phyloP scores from a whole-genome alignment of 2,113 vertebrate genomes.

The Scomber colias region DNA sequence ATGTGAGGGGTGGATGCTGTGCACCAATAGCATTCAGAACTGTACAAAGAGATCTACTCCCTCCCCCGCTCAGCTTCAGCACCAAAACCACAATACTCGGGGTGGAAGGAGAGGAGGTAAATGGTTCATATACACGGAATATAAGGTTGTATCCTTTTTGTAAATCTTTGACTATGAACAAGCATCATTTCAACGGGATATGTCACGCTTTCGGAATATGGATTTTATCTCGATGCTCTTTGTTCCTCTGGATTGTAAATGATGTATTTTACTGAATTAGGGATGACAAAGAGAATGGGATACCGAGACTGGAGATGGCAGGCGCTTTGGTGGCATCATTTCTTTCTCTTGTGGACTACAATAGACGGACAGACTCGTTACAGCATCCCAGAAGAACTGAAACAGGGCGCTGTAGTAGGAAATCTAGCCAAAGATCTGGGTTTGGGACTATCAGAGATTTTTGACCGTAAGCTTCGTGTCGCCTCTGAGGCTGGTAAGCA shows the following conservation, averaged over 20 bases:
- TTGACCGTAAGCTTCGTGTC: conserved; percentile 83
- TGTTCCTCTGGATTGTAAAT: conserved; percentile 34
- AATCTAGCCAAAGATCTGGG: conserved; percentile 89
- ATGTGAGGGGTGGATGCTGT: conserved; percentile 49
- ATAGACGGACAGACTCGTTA: conserved; percentile 83
- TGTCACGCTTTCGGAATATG: conserved; percentile 11
- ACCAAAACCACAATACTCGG: conserved; percentile 43
- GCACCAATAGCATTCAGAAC: conserved; percentile 71
- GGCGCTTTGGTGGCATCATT: conserved; percentile 78
- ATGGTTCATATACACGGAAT: background rate
- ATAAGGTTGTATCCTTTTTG: background rate
- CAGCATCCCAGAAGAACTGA: conserved; percentile 87
- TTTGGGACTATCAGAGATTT: conserved; percentile 83
- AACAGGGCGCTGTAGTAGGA: conserved; percentile 86
- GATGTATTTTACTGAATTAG: conserved; percentile 37
- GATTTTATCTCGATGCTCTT: conserved; percentile 16
- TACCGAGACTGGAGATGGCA: conserved; percentile 78
- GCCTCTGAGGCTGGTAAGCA: conserved; percentile 81
- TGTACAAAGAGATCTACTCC: conserved; percentile 80
- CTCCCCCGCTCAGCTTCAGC: conserved; percentile 54
- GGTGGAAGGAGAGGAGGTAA: conserved; percentile 15
- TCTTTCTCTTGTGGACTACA: conserved; percentile 85
- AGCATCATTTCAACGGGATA: conserved; percentile 14
- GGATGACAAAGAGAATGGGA: conserved; percentile 76
- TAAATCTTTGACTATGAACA: background rate